Conservation (phyloP, 2,113 vertebrate species). For the Nycticryphes semicollaris region DNA sequence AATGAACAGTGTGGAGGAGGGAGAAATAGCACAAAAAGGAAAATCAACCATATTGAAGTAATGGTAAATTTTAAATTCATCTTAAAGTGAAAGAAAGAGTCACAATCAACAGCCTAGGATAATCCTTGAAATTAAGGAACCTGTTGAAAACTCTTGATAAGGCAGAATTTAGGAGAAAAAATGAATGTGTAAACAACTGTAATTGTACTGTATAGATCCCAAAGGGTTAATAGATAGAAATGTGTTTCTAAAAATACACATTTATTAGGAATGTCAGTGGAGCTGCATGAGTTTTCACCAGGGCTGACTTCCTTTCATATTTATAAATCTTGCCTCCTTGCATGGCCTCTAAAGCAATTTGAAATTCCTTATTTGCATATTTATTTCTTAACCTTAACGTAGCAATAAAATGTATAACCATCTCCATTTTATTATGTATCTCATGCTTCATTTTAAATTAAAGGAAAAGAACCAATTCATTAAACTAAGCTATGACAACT, state of each 20-base stretch:
- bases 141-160: not conserved
- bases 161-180: not conserved
- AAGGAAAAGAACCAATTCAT: slow-evolving; percentile 3
- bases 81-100: not conserved
- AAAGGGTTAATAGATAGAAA: slow-evolving; percentile 22
- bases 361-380: slow-evolving; percentile 39
- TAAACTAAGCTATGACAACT: not conserved
- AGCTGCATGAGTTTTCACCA: not conserved
- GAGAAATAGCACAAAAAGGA: not conserved
- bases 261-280: slow-evolving; percentile 12
- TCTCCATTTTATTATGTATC: slow-evolving; percentile 18
- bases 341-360: slow-evolving; percentile 13
- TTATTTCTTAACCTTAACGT: slow-evolving; percentile 39
- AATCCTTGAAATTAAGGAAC: not conserved
- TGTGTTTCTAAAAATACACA: slow-evolving; percentile 24
- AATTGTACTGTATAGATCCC: rapidly evolving
- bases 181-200: not conserved
- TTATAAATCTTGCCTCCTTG: slow-evolving; percentile 30
- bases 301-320: slow-evolving; percentile 29
- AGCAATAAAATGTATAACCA: not conserved
- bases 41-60: not conserved
- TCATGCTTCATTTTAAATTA: slow-evolving; percentile 27
- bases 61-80: not conserved
- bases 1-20: not conserved
- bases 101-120: not conserved